These are phyloP conservation scores for Limenitis camilla DNA, from an alignment of 2,888 invertebrate genomes.

Conservation along the genomic window DNA sequence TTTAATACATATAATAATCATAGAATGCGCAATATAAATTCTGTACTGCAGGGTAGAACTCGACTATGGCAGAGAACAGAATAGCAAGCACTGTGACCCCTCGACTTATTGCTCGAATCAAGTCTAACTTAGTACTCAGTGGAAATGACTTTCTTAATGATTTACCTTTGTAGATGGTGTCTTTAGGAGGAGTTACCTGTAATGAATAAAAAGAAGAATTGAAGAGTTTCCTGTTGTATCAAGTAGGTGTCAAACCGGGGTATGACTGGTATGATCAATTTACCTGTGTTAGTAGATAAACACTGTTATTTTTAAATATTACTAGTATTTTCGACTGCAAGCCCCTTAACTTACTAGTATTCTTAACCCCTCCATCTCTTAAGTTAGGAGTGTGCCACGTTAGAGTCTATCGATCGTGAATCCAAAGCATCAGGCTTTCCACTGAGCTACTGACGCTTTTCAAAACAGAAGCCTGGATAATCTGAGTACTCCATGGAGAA, in stretches of 20 bases:
- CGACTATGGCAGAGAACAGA: slow-evolving; percentile 38
- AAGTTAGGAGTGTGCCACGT: too few species aligned
- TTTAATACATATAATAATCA: slow-evolving; percentile 31
- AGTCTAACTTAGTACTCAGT: slow-evolving; percentile 33
- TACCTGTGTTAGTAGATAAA: too few species aligned
- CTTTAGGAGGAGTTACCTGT: slow-evolving; percentile 53
- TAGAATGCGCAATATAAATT: slow-evolving; percentile 30
- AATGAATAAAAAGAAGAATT: slow-evolving; percentile 24
- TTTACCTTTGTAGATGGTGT: slow-evolving; percentile 32
- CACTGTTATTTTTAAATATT: too few species aligned
- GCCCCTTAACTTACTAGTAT: too few species aligned
- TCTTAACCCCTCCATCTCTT: too few species aligned
- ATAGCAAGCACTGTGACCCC: slow-evolving; percentile 40
- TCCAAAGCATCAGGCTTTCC: too few species aligned
- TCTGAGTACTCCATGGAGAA: too few species aligned
- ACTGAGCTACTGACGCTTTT: neutral
- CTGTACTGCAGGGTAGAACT: slow-evolving; percentile 48
- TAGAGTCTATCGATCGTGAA: too few species aligned
- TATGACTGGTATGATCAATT: too few species aligned
- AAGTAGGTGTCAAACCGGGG: too few species aligned
- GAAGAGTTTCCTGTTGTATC: too few species aligned
- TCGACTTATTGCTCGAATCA: slow-evolving; percentile 44
- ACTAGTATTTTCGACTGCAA: too few species aligned
- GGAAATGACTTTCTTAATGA: slow-evolving; percentile 49
- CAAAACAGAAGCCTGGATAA: neutral